These are phyloP conservation scores for Lithophane leautieri DNA, from an alignment of 2,888 invertebrate species.

Conservation along the genomic window DNA sequence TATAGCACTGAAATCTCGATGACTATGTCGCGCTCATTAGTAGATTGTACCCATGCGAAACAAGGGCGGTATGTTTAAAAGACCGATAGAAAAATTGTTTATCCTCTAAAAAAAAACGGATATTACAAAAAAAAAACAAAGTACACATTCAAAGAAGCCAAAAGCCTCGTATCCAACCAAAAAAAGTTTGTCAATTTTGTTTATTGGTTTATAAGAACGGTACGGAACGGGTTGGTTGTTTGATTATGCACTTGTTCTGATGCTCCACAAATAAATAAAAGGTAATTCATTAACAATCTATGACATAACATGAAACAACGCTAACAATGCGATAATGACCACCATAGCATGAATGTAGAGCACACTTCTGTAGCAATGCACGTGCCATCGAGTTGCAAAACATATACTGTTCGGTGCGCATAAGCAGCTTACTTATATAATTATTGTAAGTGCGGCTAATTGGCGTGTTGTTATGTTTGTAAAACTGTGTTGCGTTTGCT, in stretches of 20 bases:
- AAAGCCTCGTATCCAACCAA: no score
- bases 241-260: background rate
- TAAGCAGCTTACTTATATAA: constrained; percentile 48
- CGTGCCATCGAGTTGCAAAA: constrained; percentile 45
- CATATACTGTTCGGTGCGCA: constrained; percentile 12
- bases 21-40: no score
- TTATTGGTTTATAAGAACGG: no score
- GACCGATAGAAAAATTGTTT: no score
- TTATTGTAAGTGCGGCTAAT: constrained; percentile 31
- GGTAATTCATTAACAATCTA: constrained; percentile 13
- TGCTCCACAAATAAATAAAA: constrained; percentile 2
- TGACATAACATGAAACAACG: constrained; percentile 41
- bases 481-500: constrained; percentile 3
- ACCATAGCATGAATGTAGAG: constrained; percentile 44
- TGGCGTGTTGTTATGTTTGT: constrained; percentile 22
- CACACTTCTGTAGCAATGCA: constrained; percentile 40
- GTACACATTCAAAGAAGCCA: no score
- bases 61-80: no score
- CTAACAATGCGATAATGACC: constrained; percentile 46
- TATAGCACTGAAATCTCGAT: no score
- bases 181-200: no score
- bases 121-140: no score
- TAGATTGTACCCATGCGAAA: no score
- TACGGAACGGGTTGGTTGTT: no score
- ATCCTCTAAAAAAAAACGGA: no score